phyloP scores from a whole-genome alignment of 2,888 invertebrate species.

The Caenorhabditis virilis region DNA sequence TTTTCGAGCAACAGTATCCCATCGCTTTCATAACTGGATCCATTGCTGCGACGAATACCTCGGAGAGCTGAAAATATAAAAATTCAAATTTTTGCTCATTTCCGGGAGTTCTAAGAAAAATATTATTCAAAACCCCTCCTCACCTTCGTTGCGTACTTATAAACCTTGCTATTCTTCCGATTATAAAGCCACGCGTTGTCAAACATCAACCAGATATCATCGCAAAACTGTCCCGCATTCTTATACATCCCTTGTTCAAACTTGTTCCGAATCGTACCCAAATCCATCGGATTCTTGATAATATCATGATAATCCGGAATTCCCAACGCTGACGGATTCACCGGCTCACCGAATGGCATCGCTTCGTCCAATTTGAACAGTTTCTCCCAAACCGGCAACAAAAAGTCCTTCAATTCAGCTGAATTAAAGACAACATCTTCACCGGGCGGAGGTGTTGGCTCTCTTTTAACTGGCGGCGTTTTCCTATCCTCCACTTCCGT shows the following conservation, averaged over 20 bases:
- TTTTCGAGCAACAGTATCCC: slow-evolving; percentile 97
- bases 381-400: slow-evolving; percentile 92
- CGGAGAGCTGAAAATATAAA: too few species aligned
- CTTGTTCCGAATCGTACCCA: slow-evolving; percentile 90
- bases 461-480: slow-evolving; percentile 28
- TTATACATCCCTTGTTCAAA: slow-evolving; percentile 89
- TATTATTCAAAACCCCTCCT: too few species aligned
- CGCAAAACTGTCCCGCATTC: slow-evolving; percentile 98
- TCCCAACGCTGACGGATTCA: slow-evolving; percentile 81
- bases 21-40: slow-evolving; percentile 97
- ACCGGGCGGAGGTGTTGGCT: slow-evolving; percentile 45
- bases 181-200: slow-evolving; percentile 99
- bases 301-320: slow-evolving; percentile 70
- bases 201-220: slow-evolving; percentile 99
- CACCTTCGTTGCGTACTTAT: slow-evolving; percentile 97
- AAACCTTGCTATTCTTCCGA: slow-evolving; percentile 94
- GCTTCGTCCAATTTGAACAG: slow-evolving; percentile 92
- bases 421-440: slow-evolving; percentile 80
- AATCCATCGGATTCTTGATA: slow-evolving; percentile 88
- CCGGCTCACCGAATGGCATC: slow-evolving; percentile 89
- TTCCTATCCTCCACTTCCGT: slow-evolving; percentile 21
- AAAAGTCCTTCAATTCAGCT: slow-evolving; percentile 78
- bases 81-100: too few species aligned
- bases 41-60: slow-evolving; percentile 95
- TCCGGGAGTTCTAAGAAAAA: too few species aligned